Evolutionary conservation across 2,888 invertebrate genomes (phyloP), one percentile per base, ranked within the genome.

Genomic region (Phoenoteleia sp.): DNA sequence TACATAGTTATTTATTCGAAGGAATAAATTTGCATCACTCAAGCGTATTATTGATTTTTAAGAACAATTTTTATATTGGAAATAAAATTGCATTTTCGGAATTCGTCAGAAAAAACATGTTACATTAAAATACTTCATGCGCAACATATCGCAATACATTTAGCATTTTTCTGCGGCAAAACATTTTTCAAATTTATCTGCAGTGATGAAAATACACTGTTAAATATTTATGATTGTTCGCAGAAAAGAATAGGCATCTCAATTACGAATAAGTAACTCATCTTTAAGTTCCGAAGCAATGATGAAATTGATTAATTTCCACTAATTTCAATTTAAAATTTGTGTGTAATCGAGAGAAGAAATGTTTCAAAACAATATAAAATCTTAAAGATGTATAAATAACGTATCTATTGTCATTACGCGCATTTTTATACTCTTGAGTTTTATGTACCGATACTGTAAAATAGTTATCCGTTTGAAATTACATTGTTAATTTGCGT

Each of bases 191-290:
- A 25, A 29, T 19, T 47, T 15, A 45, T 25, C 25, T 52, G 23
- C 1, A 67, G 29, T 54, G 21, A 39, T 69, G 69, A 42, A 69
- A 36, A 69, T 25, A 25, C 25, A 17, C 5, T 39, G 39, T 69
- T 54, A 47, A 42, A 47, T 72, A 72, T 72, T 72, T 29, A 72
- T 72, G 72, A 60, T 29, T 52, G 13, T 72, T 60, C 72, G n/a
- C 0, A 36, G 60, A 47, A 72, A 33, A 60, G 56, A 45, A 71
- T 71, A 25, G 45, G 52, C 36, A 52, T 36, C 36, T 69, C 54
- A 54, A 69, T 54, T 69, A 54, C 23, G 27, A 17, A 56, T 69
- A 23, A 52, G 27, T 47, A 19, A 66, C 33, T 66, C 47, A 17
- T 62, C 15, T 33, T 67, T 23, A 42, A 15, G 6, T 64, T 23